A percentile compares a stretch with the other conserved stretches of the same genome.
Evolutionary conservation across 2,113 vertebrate species (phyloP).

Genomic region (Paraplagusia blochii): DNA sequence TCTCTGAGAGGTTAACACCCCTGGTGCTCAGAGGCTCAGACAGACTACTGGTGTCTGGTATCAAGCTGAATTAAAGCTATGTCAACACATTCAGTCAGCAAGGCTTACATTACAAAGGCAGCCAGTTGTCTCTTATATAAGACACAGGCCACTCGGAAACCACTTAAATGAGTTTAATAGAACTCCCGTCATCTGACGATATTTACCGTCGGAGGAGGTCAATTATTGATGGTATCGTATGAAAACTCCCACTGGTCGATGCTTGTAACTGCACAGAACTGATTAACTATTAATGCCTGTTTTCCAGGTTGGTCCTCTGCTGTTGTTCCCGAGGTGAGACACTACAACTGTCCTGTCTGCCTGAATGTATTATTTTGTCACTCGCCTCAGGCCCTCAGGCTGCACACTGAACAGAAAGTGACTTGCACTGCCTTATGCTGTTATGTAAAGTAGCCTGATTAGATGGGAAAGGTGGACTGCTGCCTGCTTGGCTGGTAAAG

Average conservation of each 20-base stretch:
- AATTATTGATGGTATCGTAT: constrained; percentile 66
- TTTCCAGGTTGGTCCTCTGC: constrained; percentile 24
- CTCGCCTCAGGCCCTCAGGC: constrained; percentile 22
- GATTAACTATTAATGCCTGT: constrained; percentile 43
- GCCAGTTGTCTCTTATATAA: constrained; percentile 59
- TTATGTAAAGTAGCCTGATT: constrained; percentile 42
- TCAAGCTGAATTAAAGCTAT: constrained; percentile 79
- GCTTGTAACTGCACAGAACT: constrained; percentile 11
- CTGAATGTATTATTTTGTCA: constrained; percentile 52
- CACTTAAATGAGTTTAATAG: constrained; percentile 12
- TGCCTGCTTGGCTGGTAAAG: constrained; percentile 31
- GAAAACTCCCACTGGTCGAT: constrained; percentile 51
- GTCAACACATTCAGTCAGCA: constrained; percentile 75
- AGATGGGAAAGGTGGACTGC: constrained; percentile 26
- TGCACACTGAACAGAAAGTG: constrained; percentile 35
- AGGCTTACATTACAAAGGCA: constrained; percentile 68
- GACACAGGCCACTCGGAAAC: constrained; percentile 39
- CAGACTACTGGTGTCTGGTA: constrained; percentile 74
- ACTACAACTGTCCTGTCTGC: constrained; percentile 18
- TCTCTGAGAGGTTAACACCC: constrained; percentile 76
- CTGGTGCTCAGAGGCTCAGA: constrained; percentile 66
- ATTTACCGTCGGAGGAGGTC: constrained; percentile 43
- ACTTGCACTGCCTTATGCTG: constrained; percentile 27
- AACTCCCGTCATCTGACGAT: constrained; percentile 33
- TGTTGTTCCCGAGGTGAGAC: constrained; percentile 41